Conservation (phyloP, 2,888 invertebrate species). For the Latheticus oryzae region DNA sequence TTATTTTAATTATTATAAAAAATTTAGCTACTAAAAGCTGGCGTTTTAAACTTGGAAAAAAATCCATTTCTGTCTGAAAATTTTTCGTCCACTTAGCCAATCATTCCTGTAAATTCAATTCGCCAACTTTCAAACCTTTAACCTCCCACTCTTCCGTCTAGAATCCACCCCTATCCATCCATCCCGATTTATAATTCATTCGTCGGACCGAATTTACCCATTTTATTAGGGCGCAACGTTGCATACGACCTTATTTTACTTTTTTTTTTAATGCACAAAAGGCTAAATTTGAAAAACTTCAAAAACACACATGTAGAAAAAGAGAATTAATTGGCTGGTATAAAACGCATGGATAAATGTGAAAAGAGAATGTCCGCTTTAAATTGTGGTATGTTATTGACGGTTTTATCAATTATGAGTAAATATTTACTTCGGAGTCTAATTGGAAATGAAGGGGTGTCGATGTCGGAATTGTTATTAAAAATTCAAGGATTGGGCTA, state of each 20-base stretch:
- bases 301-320: constrained; percentile 17
- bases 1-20: too few species aligned
- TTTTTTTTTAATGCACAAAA: constrained; percentile 24
- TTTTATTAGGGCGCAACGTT: constrained; percentile 33
- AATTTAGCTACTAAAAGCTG: too few species aligned
- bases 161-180: constrained; percentile 16
- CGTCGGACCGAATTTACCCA: constrained; percentile 35
- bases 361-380: constrained; percentile 3
- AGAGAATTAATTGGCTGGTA: constrained; percentile 3
- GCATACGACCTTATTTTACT: too few species aligned
- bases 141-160: constrained; percentile 8
- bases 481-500: constrained; percentile 43
- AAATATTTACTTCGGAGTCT: constrained; percentile 15
- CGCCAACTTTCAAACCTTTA: constrained; percentile 25
- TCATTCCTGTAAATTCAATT: constrained; percentile 25
- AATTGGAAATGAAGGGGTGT: constrained; percentile 8
- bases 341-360: constrained; percentile 15
- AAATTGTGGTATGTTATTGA: neutral
- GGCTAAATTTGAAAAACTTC: constrained; percentile 21
- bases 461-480: constrained; percentile 29
- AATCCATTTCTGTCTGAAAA: too few species aligned
- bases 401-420: constrained; percentile 16
- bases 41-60: too few species aligned
- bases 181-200: constrained; percentile 36
- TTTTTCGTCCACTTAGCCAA: constrained; percentile 25